Conservation (phyloP, 2,888 invertebrate genomes). For the Nomada goodeniana region DNA sequence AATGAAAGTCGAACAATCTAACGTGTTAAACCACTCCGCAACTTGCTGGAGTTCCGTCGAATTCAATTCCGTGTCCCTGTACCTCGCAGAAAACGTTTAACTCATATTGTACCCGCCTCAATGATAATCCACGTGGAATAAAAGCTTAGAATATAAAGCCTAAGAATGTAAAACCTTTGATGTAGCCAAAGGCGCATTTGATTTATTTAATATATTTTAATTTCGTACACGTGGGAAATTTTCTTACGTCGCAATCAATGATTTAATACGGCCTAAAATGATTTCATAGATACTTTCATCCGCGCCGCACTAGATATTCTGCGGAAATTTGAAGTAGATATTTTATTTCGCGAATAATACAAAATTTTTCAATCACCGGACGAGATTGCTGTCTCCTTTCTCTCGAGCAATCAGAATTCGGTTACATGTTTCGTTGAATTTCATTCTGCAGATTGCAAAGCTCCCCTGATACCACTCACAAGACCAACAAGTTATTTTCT, state of each 20-base stretch:
- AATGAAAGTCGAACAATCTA: slow-evolving; percentile 1
- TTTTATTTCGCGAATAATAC: slow-evolving; percentile 10
- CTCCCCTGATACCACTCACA: slow-evolving; percentile 9
- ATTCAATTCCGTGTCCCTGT: not conserved
- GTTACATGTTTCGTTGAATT: slow-evolving; percentile 25
- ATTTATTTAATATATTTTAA: no score
- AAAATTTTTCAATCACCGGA: slow-evolving; percentile 27
- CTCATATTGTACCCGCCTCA: not conserved
- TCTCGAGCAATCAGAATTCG: slow-evolving; percentile 7
- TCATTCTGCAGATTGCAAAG: slow-evolving; percentile 6
- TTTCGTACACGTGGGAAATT: no score
- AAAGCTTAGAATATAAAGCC: not conserved
- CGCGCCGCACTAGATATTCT: not conserved
- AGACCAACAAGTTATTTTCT: slow-evolving; percentile 22
- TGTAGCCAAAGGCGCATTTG: no score
- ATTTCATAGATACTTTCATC: not conserved
- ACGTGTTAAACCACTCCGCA: not conserved
- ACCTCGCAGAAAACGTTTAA: not conserved
- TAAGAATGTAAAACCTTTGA: not conserved
- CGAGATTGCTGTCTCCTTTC: slow-evolving; percentile 24
- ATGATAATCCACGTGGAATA: not conserved
- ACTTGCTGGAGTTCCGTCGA: not conserved
- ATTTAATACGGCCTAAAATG: no score
- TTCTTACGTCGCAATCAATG: no score
- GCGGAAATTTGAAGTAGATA: not conserved